Conservation (phyloP, 2,797 vertebrate genomes). For the Epinephelus malabaricus region DNA sequence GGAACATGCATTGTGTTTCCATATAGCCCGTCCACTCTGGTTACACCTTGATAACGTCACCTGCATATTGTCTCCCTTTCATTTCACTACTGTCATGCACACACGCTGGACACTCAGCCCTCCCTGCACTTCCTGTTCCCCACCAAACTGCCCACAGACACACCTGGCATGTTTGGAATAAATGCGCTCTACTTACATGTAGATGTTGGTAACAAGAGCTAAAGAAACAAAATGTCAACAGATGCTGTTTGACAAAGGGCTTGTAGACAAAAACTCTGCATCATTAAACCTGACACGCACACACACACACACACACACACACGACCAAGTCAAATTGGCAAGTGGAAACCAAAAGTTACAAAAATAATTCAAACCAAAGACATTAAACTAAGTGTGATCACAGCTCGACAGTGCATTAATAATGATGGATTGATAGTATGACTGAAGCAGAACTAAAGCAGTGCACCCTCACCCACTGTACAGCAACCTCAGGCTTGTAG, state of each 20-base stretch:
- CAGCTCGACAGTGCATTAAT: neutral
- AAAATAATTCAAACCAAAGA: neutral
- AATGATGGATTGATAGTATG: slow-evolving; percentile 30
- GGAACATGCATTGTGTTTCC: too few relatives aligned
- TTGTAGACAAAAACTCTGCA: neutral
- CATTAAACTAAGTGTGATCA: neutral
- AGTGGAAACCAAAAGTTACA: neutral
- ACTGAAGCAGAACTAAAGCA: slow-evolving; percentile 19
- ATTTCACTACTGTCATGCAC: too few relatives aligned
- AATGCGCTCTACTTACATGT: too few relatives aligned
- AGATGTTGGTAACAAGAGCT: neutral
- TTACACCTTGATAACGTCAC: too few relatives aligned
- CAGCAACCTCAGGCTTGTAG: slow-evolving; percentile 14
- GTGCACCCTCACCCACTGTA: neutral
- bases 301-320: neutral
- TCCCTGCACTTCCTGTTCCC: too few relatives aligned
- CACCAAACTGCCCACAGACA: too few relatives aligned
- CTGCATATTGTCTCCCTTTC: too few relatives aligned
- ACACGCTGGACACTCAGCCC: too few relatives aligned
- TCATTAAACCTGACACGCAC: slow-evolving; percentile 13
- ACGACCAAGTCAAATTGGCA: neutral
- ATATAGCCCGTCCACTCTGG: too few relatives aligned
- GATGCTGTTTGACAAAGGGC: slow-evolving; percentile 6
- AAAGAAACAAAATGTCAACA: neutral
- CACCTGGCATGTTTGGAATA: too few relatives aligned